phyloP scores from a whole-genome alignment of 2,113 vertebrate genomes.

The Scomber japonicus region DNA sequence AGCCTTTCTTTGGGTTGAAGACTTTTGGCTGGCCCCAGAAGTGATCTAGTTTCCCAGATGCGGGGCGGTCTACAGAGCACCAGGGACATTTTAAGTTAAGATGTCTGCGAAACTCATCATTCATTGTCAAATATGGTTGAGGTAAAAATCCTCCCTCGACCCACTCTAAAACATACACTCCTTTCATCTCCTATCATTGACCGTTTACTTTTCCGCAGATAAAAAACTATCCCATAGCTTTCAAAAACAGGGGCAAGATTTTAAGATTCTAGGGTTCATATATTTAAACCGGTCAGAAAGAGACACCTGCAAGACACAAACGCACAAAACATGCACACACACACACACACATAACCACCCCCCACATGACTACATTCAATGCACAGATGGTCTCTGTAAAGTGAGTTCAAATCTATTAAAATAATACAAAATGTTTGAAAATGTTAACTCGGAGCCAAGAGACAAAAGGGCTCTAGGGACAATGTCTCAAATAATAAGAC shows the following conservation, averaged over 20 bases:
- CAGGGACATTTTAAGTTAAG: conserved; percentile 71
- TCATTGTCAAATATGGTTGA: conserved; percentile 69
- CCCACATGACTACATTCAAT: neutral
- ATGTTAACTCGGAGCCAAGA: neutral
- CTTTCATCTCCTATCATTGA: conserved; percentile 46
- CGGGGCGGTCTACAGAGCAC: conserved; percentile 43
- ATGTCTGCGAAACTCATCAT: conserved; percentile 78
- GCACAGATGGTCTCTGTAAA: neutral
- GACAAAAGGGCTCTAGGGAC: neutral
- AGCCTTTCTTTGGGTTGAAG: conserved; percentile 51
- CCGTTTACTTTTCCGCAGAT: conserved; percentile 23
- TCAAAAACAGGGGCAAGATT: conserved; percentile 7
- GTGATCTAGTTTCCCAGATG: conserved; percentile 73
- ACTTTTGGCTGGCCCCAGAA: conserved; percentile 57
- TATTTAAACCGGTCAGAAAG: conserved; percentile 11
- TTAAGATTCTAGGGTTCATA: neutral
- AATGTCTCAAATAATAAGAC: neutral
- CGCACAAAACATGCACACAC: neutral
- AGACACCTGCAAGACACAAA: neutral
- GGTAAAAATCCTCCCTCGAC: conserved; percentile 38
- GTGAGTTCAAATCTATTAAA: neutral
- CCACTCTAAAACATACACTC: conserved; percentile 21
- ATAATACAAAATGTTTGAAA: neutral
- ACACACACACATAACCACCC: neutral
- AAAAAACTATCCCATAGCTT: conserved; percentile 19